These are phyloP conservation scores for Spilarctia lutea DNA, from an alignment of 2,888 invertebrate species.

Conservation along the genomic window DNA sequence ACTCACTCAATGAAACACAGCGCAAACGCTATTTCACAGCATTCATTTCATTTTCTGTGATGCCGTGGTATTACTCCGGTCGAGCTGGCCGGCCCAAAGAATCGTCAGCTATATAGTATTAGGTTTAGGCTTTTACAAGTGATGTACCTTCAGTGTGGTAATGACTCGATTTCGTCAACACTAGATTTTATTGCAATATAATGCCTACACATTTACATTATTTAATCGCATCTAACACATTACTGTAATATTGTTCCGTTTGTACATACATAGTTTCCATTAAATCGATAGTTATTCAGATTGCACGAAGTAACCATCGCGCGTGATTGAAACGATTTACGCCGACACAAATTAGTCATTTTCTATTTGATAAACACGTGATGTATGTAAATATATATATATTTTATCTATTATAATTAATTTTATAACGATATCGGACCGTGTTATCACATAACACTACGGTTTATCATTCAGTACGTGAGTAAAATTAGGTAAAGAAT, in stretches of 20 bases:
- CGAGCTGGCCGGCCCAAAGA: too few relatives aligned
- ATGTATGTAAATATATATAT: background rate
- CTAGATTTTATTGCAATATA: background rate
- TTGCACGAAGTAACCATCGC: constrained; percentile 18
- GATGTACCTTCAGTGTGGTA: background rate
- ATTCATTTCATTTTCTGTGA: too few relatives aligned
- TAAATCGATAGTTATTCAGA: constrained; percentile 36
- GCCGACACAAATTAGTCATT: constrained; percentile 18
- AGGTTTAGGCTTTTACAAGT: background rate
- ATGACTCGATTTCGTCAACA: background rate
- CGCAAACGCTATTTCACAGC: too few relatives aligned
- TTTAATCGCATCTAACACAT: background rate
- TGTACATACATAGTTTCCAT: constrained; percentile 10
- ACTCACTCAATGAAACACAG: too few relatives aligned
- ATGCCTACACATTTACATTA: background rate
- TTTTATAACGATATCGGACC: background rate
- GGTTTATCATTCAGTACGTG: background rate
- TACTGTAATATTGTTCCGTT: background rate
- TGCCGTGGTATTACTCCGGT: too few relatives aligned
- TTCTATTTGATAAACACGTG: constrained; percentile 23
- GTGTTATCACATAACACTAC: background rate
- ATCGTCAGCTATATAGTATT: too few relatives aligned
- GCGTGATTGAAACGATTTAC: constrained; percentile 28
- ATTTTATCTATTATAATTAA: background rate
- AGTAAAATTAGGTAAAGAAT: background rate